Evolutionary conservation across 2,113 vertebrate species (phyloP).

Genomic region (Acanthisitta chloris): DNA sequence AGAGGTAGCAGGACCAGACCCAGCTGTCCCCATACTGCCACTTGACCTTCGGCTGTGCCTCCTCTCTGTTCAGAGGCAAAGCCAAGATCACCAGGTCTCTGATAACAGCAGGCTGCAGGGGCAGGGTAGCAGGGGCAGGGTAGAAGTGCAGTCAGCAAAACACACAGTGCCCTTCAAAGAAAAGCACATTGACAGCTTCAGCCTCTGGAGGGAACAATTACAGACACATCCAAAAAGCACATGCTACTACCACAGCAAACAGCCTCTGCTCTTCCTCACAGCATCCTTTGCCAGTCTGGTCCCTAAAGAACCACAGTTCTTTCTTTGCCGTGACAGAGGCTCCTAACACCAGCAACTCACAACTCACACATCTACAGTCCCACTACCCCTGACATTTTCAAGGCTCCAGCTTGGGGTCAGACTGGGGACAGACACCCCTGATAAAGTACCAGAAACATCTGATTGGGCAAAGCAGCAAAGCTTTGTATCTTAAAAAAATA

Average conservation of each 20-base stretch:
- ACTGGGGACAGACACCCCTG: not conserved
- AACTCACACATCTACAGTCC: not conserved
- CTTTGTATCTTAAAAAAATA: not conserved
- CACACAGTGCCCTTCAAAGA: accelerated
- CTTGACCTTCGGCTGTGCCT: not conserved
- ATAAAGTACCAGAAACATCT: not conserved
- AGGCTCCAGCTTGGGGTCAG: not conserved
- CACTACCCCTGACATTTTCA: not conserved
- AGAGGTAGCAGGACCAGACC: not conserved
- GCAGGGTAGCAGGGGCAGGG: not conserved
- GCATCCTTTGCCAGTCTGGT: not conserved
- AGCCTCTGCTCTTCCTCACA: constrained; percentile 38
- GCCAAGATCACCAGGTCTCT: not conserved
- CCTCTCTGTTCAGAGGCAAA: not conserved
- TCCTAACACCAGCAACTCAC: not conserved
- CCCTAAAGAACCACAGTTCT: not conserved
- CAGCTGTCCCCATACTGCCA: not conserved
- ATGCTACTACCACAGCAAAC: not conserved
- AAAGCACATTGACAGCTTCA: not conserved
- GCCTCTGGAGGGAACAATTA: not conserved
- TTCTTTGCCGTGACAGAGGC: not conserved
- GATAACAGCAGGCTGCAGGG: not conserved
- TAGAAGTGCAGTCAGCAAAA: not conserved
- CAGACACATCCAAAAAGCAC: constrained; percentile 20
- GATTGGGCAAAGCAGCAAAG: not conserved